Evolutionary conservation across 2,888 invertebrate species (phyloP).

Genomic region (Lampropteryx suffumata): DNA sequence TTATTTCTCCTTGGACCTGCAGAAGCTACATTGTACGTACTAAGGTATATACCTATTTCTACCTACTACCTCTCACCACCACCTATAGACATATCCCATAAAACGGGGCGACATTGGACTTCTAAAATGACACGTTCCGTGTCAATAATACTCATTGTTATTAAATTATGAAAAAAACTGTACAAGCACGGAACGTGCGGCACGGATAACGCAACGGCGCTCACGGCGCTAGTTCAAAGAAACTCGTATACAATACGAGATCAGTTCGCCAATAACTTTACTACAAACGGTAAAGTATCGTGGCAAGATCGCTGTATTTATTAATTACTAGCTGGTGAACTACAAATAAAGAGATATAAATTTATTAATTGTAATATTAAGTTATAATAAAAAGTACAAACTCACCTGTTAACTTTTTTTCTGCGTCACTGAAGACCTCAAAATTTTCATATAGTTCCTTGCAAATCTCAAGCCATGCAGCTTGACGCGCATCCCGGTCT

Average conservation of each 20-base stretch:
- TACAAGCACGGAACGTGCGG: constrained; percentile 12
- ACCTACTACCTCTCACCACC: no score
- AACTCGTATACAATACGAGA: constrained; percentile 32
- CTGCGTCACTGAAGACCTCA: no score
- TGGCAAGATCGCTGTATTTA: constrained; percentile 35
- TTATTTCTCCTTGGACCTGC: no score
- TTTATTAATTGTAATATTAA: no score
- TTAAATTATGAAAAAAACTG: no score
- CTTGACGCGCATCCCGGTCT: no score
- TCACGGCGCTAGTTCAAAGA: constrained; percentile 25
- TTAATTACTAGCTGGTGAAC: constrained; percentile 16
- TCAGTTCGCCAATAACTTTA: constrained; percentile 33
- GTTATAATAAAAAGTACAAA: not conserved
- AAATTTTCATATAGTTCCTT: no score
- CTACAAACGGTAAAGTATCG: constrained; percentile 29
- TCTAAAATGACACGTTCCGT: constrained; percentile 25
- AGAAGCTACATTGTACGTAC: no score
- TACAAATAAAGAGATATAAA: no score
- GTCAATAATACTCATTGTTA: not conserved
- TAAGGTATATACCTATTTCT: no score
- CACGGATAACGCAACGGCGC: constrained; percentile 6
- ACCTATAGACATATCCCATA: no score
- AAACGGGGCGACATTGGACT: constrained; percentile 19
- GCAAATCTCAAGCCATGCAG: no score
- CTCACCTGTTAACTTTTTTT: constrained; percentile 1